phyloP scores from a whole-genome alignment of 2,113 vertebrate species.

The Gallinago jamesoni region DNA sequence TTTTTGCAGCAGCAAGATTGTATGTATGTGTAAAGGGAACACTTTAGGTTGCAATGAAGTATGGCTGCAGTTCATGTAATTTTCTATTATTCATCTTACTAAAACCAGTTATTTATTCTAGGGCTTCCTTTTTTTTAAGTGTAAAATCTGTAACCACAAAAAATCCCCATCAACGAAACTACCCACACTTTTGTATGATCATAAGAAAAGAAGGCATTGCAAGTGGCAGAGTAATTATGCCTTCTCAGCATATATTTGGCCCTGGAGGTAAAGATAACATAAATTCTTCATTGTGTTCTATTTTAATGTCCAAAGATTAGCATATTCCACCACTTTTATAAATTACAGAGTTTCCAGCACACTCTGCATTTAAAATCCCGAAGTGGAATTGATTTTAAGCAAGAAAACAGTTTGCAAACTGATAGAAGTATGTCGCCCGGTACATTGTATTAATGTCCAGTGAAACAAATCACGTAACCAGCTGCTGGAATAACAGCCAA shows the following conservation, averaged over 20 bases:
- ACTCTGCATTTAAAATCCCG: background rate
- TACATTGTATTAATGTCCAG: background rate
- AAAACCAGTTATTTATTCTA: constrained; percentile 34
- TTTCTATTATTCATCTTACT: constrained; percentile 5
- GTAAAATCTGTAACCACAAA: constrained; percentile 16
- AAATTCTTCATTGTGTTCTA: constrained; percentile 50
- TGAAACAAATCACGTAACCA: constrained; percentile 16
- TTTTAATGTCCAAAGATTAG: constrained; percentile 29
- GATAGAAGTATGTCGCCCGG: background rate
- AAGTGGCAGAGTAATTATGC: background rate
- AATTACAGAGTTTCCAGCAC: constrained; percentile 7
- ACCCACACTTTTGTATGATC: background rate
- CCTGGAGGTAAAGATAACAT: constrained; percentile 37
- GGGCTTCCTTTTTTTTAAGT: background rate
- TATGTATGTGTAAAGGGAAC: background rate
- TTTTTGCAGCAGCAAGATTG: background rate
- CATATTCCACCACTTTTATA: constrained; percentile 1
- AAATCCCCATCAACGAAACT: background rate
- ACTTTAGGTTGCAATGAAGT: background rate
- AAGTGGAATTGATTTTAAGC: background rate
- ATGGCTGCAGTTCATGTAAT: background rate
- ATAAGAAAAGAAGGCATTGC: background rate
- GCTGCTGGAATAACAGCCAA: constrained; percentile 44
- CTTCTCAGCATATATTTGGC: background rate
- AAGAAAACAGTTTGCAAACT: background rate